Evolutionary conservation across 2,797 vertebrate genomes (phyloP), one percentile per base, ranked within the genome.

Genomic region (Hippoglossus hippoglossus): DNA sequence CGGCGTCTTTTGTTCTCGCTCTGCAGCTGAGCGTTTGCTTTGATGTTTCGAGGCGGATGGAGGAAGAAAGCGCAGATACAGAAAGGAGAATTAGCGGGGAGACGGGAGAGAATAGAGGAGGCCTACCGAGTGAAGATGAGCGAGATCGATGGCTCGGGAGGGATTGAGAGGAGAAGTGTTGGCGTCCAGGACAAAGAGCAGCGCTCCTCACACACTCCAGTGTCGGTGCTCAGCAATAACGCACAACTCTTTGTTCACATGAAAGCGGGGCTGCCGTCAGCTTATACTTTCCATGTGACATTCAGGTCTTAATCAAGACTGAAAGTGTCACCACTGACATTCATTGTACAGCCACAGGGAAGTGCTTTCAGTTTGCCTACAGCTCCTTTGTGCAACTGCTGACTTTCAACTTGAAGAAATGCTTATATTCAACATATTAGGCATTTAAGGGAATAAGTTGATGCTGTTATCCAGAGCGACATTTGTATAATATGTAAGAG

Each of bases 1-100:
- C 77, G 18, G 80, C 59, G 52, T 19, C 84, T 87, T 87, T 91
- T 90, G 87, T 89, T 87, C 80, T 71, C 53, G 0, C 56, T 73
- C 63, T 79, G 84, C 71, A 59, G 82, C 75, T 25, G 71, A 87
- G 66, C 7, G 6, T 71, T 31, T 50, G 79, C 89, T 90, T 91
- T 92, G 91, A 91, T 92, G 81, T 91, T 53, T 72, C 57, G 57
- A 81, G 72, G 71, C 66, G 59, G 64, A 71, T 58, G 75, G 67
- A 51, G 44, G 62, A 80, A 74, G 56, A 77, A 71, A 82, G 71
- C 56, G 50, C 47, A 67, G 73, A 82, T 78, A 46, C 65, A 65
- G 79, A 82, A 77, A 80, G 62, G 54, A 78, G 82, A 83, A 89
- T 88, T 84, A 85, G 84, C 63, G 28, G 60, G 21, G 60, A 63